These are phyloP conservation scores for Cygnus olor DNA, from an alignment of 2,797 vertebrate species.

Conservation along the genomic window DNA sequence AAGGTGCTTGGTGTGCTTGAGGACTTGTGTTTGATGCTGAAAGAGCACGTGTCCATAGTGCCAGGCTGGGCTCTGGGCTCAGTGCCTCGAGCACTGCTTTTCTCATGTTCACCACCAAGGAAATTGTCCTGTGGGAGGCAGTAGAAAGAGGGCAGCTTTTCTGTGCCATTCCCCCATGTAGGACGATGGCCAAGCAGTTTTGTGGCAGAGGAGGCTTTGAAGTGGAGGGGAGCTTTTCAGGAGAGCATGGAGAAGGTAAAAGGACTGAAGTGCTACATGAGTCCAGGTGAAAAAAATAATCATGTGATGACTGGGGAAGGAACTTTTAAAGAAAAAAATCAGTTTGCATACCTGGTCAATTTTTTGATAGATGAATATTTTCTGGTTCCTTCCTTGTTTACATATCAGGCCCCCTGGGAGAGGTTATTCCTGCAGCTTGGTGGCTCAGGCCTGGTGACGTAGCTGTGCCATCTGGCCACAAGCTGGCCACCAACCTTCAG, in stretches of 20 bases:
- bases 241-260: neutral
- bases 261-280: neutral
- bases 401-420: neutral
- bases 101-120: neutral
- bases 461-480: neutral
- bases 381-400: neutral
- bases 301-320: neutral
- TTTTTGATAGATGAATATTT: neutral
- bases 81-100: neutral
- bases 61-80: neutral
- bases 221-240: neutral
- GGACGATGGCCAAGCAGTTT: neutral
- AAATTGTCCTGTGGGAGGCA: neutral
- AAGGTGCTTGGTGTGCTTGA: neutral
- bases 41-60: accelerated
- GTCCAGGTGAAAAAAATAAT: too few species aligned
- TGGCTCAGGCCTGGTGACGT: too few species aligned
- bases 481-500: neutral
- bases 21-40: neutral
- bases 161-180: neutral
- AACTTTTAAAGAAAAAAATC: neutral
- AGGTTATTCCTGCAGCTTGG: neutral
- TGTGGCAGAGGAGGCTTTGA: neutral
- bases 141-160: neutral
- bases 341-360: neutral